Evolutionary conservation across 2,113 vertebrate genomes (phyloP), one percentile per base, ranked within the genome.

Genomic region (Otus sunia): DNA sequence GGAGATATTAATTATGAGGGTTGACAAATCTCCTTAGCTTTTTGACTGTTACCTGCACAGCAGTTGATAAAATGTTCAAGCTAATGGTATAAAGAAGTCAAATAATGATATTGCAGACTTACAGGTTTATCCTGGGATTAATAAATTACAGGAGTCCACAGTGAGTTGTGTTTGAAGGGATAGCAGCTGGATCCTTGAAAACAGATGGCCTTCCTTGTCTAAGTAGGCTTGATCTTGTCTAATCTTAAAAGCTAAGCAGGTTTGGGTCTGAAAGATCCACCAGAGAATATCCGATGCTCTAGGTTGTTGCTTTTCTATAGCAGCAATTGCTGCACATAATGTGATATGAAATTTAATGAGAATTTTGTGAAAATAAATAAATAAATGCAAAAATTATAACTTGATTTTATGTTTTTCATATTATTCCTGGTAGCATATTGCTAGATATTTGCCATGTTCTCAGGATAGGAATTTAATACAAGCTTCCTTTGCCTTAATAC

Each of bases 51-150:
- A 96, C 96, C 96, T 97, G 96, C 96, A 93, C 88, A 96, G 96
- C 7, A 2, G 95, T 90, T 95, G 96, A 97, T 95, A 96, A 96
- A 95, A 92, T 86, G 96, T 92, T 96, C 75, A 59, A 86, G 82
- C 88, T 95, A 95, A 94, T 90, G 68, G 82, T 90, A 95, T 88
- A 92, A 97, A 94, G 79, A 93, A 96, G 88, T 88, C 82, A 94
- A 94, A 96, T 92, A 94, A 96, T 84, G 86, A 95, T 96, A 94
- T 93, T 97, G 88, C 88, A 93, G 95, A 91, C 52, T 95, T 96
- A 95, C 63, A 90, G 88, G 82, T 96, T 97, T 97, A 97, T 96
- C 94, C 90, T 86, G 86, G 95, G 94, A 96, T 97, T 96, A 96
- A 95, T 96, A 93, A 93, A 97, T 95, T 94, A 92, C 86, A 83